Evolutionary conservation across 2,113 vertebrate genomes (phyloP).

Genomic region (Xiphorhynchus elegans): DNA sequence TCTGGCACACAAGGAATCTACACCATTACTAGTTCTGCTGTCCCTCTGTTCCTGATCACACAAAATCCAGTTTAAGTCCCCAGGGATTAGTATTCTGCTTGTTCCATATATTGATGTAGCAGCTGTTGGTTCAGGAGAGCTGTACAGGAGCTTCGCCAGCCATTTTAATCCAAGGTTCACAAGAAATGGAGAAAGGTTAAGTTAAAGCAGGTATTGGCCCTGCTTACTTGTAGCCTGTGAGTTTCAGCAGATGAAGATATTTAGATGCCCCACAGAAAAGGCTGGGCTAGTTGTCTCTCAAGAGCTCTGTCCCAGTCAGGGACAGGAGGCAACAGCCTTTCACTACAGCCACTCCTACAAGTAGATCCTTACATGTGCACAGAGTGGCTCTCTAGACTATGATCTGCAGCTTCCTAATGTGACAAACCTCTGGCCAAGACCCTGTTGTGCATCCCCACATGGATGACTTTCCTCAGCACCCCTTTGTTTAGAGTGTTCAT

Average conservation of each 20-base stretch:
- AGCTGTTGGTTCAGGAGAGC: neutral
- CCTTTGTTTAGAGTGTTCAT: neutral
- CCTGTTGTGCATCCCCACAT: neutral
- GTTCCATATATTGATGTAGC: neutral
- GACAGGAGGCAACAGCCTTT: neutral
- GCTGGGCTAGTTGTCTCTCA: neutral
- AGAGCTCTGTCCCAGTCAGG: neutral
- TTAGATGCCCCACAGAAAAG: neutral
- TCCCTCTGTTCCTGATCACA: neutral
- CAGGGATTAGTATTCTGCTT: neutral
- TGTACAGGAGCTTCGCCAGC: neutral
- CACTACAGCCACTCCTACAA: neutral
- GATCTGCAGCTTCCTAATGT: neutral
- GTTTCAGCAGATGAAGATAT: neutral
- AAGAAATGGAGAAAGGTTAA: neutral
- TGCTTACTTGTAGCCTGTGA: neutral
- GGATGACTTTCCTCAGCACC: neutral
- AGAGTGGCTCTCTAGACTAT: neutral
- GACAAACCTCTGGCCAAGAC: neutral
- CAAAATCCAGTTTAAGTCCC: neutral
- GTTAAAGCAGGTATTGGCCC: neutral
- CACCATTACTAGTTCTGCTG: neutral
- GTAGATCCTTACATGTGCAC: neutral
- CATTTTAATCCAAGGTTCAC: neutral
- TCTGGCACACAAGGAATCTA: neutral